These are phyloP conservation scores for Nephotettix cincticeps DNA, from an alignment of 1,140 invertebrate genomes.

Conservation along the genomic window DNA sequence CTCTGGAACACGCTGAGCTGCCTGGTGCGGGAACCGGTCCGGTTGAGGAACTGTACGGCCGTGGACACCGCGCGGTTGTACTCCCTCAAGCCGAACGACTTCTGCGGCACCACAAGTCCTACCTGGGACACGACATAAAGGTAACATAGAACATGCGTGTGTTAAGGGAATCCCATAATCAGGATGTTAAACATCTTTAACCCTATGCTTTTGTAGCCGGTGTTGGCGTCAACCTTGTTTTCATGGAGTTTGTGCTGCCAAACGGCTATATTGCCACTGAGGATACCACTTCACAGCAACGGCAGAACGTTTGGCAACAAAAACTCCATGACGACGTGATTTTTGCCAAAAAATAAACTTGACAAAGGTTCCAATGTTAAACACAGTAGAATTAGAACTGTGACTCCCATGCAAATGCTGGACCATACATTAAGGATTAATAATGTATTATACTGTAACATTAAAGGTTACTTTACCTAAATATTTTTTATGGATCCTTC, in stretches of 20 bases:
- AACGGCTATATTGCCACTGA: not conserved
- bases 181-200: not conserved
- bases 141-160: not conserved
- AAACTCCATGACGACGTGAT: no score
- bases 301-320: no score
- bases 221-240: no score
- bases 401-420: no score
- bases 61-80: conserved; percentile 69
- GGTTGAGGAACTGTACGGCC: conserved; percentile 62
- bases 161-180: not conserved
- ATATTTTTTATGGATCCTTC: no score
- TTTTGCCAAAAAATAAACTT: no score
- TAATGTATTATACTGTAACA: no score
- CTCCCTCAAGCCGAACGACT: conserved; percentile 69
- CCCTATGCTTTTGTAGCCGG: no score
- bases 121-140: conserved; percentile 16
- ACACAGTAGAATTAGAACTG: no score
- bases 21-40: conserved; percentile 48
- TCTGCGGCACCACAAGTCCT: conserved; percentile 59
- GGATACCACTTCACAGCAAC: not conserved
- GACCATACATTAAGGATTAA: no score
- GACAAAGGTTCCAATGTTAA: no score
- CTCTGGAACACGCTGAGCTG: conserved; percentile 63
- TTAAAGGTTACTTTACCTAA: no score
- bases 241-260: not conserved